Percentiles rank a stretch among this genome's conserved stretches.
These are phyloP conservation scores for Sandelia bainsii DNA, from an alignment of 2,797 vertebrate genomes.

Conservation along the genomic window DNA sequence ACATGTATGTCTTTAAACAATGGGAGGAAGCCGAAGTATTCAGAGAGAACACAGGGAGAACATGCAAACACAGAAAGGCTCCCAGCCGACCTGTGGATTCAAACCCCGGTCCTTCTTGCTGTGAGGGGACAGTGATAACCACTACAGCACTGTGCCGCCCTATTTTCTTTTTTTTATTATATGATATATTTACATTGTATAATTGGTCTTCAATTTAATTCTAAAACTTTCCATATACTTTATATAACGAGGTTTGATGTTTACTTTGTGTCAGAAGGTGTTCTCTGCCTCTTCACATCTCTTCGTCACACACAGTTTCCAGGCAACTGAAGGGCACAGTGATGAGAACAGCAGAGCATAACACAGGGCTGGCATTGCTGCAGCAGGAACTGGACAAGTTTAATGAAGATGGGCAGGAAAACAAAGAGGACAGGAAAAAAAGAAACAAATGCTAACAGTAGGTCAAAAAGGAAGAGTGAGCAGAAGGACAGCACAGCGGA, in stretches of 20 bases:
- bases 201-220: constrained; percentile 35
- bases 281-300: constrained; percentile 56
- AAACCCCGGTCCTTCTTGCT: too few species aligned
- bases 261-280: constrained; percentile 67
- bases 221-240: constrained; percentile 47
- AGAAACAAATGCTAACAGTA: constrained; percentile 48
- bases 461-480: constrained; percentile 59
- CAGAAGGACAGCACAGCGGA: constrained; percentile 30
- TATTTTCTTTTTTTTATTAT: too few species aligned
- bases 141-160: too few species aligned
- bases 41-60: too few species aligned
- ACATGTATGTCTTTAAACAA: too few species aligned
- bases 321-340: constrained; percentile 76
- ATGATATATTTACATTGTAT: neutral
- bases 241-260: constrained; percentile 53
- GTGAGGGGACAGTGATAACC: neutral
- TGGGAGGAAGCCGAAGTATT: too few species aligned
- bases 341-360: constrained; percentile 67
- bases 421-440: constrained; percentile 58
- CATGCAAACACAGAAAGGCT: too few species aligned
- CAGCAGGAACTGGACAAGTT: constrained; percentile 72
- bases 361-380: constrained; percentile 64
- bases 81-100: too few species aligned
- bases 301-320: constrained; percentile 71
- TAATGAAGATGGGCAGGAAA: constrained; percentile 76